phyloP scores from a whole-genome alignment of 1,140 invertebrate genomes.

The Anoplolepis gracilipes region DNA sequence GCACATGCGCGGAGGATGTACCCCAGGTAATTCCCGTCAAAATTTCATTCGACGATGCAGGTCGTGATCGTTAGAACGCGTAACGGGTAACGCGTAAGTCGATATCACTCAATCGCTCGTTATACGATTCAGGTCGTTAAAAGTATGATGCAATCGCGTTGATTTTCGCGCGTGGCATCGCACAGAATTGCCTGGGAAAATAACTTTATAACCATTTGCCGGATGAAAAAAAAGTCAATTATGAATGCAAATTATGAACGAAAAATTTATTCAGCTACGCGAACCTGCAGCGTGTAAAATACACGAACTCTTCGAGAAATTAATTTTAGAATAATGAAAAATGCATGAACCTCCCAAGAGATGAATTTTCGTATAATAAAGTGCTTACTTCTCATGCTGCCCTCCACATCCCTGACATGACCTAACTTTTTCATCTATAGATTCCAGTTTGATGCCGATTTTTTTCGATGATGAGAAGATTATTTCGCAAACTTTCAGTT shows the following conservation, averaged over 20 bases:
- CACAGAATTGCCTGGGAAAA: background rate
- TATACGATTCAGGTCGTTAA: background rate
- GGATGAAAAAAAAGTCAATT: constrained; percentile 9
- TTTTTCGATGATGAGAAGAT: background rate
- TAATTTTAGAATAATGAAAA: constrained; percentile 14
- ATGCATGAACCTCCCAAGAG: background rate
- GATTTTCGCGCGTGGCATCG: background rate
- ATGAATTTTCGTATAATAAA: background rate
- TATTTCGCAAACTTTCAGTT: background rate
- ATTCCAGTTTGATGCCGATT: background rate
- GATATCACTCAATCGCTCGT: constrained; percentile 37
- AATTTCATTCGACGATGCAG: constrained; percentile 53
- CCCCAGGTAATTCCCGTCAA: constrained; percentile 45
- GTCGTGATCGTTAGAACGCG: constrained; percentile 55
- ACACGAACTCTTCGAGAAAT: background rate
- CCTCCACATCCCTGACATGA: background rate
- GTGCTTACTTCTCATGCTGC: constrained; percentile 2
- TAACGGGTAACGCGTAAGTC: constrained; percentile 43
- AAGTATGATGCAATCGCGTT: background rate
- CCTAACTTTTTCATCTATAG: background rate
- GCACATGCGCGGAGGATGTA: constrained; percentile 52
- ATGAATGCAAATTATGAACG: background rate
- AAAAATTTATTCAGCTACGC: background rate
- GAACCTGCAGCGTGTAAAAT: constrained; percentile 12
- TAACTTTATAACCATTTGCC: background rate